These are phyloP conservation scores for Gavialis gangeticus DNA, from an alignment of 2,113 vertebrate genomes.

Conservation along the genomic window DNA sequence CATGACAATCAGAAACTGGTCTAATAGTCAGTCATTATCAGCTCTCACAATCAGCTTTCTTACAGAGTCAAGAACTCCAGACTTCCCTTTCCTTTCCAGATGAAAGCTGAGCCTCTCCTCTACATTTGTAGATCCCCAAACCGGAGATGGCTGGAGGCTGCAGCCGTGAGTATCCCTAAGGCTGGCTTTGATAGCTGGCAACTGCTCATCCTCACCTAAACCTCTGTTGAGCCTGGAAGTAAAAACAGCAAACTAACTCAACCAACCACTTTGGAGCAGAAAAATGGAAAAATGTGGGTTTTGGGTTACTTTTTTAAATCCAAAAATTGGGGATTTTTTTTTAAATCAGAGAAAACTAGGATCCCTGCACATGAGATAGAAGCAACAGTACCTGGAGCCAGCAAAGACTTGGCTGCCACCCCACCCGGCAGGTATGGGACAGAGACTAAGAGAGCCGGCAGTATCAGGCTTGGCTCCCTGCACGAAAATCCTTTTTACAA, in stretches of 20 bases:
- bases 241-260: neutral
- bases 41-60: neutral
- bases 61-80: neutral
- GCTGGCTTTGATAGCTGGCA: neutral
- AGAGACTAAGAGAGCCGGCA: no score
- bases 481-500: neutral
- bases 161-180: neutral
- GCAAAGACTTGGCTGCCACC: no score
- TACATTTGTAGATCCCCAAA: neutral
- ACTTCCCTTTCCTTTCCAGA: neutral
- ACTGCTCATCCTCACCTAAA: neutral
- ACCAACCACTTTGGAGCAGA: neutral
- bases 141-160: neutral
- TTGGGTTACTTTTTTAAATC: no score
- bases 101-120: neutral
- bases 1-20: no score
- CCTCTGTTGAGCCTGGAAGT: neutral
- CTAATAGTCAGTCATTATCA: neutral
- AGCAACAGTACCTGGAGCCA: no score
- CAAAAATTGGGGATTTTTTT: no score
- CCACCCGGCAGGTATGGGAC: no score
- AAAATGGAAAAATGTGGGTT: no score
- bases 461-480: no score
- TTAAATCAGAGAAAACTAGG: no score
- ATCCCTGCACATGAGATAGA: no score